Evolutionary conservation across 2,888 invertebrate species (phyloP).

Genomic region (Acanthococcus lagerstroemiae): DNA sequence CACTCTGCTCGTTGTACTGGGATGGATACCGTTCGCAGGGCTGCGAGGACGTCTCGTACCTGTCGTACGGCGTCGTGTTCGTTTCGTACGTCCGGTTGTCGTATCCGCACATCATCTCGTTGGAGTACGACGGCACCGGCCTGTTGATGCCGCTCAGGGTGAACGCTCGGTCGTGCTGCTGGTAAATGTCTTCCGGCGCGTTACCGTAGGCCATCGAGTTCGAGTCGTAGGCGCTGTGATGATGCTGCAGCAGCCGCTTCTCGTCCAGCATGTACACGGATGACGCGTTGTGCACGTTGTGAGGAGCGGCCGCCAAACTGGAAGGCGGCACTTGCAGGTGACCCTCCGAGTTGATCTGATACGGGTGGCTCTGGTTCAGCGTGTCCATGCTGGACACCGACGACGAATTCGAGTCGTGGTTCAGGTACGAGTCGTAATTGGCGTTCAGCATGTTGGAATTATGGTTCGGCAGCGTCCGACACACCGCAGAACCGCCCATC

Average conservation of each 20-base stretch:
- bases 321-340: conserved; percentile 46
- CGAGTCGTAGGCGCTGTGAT: conserved; percentile 36
- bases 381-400: conserved; percentile 59
- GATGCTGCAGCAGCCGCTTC: conserved; percentile 39
- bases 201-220: conserved; percentile 32
- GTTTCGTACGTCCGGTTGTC: conserved; percentile 49
- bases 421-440: conserved; percentile 54
- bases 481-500: conserved; percentile 16
- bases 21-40: conserved; percentile 43
- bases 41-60: conserved; percentile 47
- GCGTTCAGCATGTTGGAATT: conserved; percentile 39
- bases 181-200: conserved; percentile 41
- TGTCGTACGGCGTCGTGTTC: conserved; percentile 44
- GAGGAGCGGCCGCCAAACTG: conserved; percentile 41
- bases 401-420: conserved; percentile 61
- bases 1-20: conserved; percentile 46
- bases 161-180: conserved; percentile 43
- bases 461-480: conserved; percentile 1
- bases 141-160: conserved; percentile 44
- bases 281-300: conserved; percentile 16
- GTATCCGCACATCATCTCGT: conserved; percentile 45
- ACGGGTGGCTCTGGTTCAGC: conserved; percentile 44
- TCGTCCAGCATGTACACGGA: conserved; percentile 49
- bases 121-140: conserved; percentile 51
- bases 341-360: conserved; percentile 28